Percentiles rank a stretch among this genome's conserved stretches.
phyloP scores from a whole-genome alignment of 2,888 invertebrate genomes.

The Leptopilina syphax region DNA sequence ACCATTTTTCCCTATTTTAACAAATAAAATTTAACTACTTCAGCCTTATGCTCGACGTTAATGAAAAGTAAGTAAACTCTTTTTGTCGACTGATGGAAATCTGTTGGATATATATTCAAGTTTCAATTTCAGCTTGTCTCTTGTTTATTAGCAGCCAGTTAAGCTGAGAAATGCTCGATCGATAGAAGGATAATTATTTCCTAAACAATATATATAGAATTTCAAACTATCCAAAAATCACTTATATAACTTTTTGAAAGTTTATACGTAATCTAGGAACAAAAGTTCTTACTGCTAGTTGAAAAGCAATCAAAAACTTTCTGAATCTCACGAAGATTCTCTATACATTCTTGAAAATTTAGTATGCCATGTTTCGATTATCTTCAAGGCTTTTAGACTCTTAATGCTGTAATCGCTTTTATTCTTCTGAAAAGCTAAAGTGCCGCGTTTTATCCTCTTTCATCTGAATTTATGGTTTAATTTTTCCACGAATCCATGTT shows the following conservation, averaged over 20 bases:
- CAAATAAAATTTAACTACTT: too few relatives aligned
- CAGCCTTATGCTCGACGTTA: too few relatives aligned
- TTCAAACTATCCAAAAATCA: slow-evolving; percentile 1
- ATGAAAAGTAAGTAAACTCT: too few relatives aligned
- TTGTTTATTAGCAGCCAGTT: background rate
- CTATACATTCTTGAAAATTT: background rate
- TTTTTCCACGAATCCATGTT: too few relatives aligned
- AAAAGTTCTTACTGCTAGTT: background rate
- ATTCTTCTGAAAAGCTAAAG: too few relatives aligned
- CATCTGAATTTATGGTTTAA: too few relatives aligned
- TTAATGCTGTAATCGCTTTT: too few relatives aligned
- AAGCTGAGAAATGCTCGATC: background rate
- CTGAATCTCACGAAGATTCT: background rate
- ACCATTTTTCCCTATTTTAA: too few relatives aligned
- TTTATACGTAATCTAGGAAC: background rate
- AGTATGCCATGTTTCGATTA: background rate
- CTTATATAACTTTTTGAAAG: slow-evolving; percentile 1
- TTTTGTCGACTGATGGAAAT: too few relatives aligned
- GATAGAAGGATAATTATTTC: background rate
- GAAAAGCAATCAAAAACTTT: slow-evolving; percentile 2
- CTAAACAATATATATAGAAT: background rate
- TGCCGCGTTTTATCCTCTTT: too few relatives aligned
- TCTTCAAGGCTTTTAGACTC: background rate
- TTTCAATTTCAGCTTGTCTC: too few relatives aligned
- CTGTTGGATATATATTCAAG: too few relatives aligned